These are phyloP conservation scores for Epinephelus awoara DNA, from an alignment of 2,797 vertebrate species.

Conservation along the genomic window DNA sequence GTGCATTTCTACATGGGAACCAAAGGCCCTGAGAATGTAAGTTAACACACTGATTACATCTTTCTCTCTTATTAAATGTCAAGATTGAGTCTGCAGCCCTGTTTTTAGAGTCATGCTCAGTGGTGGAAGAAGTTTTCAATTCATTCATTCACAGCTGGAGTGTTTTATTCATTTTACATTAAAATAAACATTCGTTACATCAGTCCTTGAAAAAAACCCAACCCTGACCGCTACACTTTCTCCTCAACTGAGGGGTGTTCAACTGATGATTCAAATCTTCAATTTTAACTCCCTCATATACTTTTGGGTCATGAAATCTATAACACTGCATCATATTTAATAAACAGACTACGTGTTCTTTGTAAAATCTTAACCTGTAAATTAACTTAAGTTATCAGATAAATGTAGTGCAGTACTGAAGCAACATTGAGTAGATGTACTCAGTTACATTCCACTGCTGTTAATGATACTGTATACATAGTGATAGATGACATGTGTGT, in stretches of 20 bases:
- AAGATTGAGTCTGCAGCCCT: too few relatives aligned
- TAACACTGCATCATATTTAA: background rate
- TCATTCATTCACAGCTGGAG: background rate
- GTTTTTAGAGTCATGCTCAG: background rate
- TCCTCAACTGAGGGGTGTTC: too few relatives aligned
- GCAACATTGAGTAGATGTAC: too few relatives aligned
- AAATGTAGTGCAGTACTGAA: background rate
- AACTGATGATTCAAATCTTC: too few relatives aligned
- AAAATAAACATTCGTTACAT: too few relatives aligned
- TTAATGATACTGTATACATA: background rate
- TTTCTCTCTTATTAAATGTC: background rate
- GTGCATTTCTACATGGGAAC: constrained; percentile 99
- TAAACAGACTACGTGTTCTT: background rate
- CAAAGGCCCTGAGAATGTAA: constrained; percentile 98
- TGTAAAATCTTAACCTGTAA: background rate
- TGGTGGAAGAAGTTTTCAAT: background rate
- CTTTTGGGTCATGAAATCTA: background rate
- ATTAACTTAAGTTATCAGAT: too few relatives aligned
- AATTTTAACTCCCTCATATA: too few relatives aligned
- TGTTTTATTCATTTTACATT: too few relatives aligned
- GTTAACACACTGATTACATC: constrained; percentile 58
- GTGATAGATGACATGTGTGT: background rate
- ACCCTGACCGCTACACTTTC: too few relatives aligned
- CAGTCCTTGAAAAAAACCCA: too few relatives aligned
- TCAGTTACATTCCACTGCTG: too few relatives aligned